Evolutionary conservation across 2,113 vertebrate genomes (phyloP).

Genomic region (Sus scrofa): DNA sequence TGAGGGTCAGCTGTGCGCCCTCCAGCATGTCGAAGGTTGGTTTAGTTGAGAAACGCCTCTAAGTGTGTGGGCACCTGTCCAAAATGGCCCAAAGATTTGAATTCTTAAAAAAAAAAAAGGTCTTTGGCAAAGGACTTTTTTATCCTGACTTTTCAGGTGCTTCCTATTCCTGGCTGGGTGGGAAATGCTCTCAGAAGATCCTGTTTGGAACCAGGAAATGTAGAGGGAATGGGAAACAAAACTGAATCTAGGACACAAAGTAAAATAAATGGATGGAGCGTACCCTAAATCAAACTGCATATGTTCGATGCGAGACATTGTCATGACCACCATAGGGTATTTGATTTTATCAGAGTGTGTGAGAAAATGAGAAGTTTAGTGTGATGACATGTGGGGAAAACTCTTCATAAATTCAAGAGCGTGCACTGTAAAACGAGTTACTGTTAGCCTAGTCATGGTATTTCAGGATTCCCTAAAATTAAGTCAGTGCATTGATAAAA

Average conservation of each 20-base stretch:
- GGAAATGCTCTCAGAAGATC: conserved; percentile 56
- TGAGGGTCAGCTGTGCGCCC: rapidly evolving
- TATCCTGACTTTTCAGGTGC: conserved; percentile 66
- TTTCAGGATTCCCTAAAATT: neutral
- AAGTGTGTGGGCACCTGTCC: neutral
- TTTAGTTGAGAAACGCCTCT: neutral
- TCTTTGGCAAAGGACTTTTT: conserved; percentile 35
- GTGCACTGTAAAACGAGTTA: neutral
- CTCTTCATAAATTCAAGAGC: neutral
- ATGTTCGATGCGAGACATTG: rapidly evolving
- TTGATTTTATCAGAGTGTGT: neutral
- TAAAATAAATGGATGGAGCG: neutral
- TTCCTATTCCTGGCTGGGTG: conserved; percentile 75
- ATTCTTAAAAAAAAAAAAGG: neutral
- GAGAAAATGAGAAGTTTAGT: neutral
- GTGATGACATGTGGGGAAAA: neutral
- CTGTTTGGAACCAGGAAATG: conserved; percentile 58
- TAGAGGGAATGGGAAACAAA: conserved; percentile 61
- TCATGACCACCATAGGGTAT: neutral
- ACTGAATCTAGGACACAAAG: neutral
- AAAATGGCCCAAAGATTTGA: neutral
- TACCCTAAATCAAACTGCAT: neutral
- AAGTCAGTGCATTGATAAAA: neutral
- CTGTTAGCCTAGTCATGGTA: neutral
- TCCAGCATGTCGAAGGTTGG: neutral